Base-by-base conservation (phyloP, 2,888 invertebrate genomes). In the Heliconius erato region DNA sequence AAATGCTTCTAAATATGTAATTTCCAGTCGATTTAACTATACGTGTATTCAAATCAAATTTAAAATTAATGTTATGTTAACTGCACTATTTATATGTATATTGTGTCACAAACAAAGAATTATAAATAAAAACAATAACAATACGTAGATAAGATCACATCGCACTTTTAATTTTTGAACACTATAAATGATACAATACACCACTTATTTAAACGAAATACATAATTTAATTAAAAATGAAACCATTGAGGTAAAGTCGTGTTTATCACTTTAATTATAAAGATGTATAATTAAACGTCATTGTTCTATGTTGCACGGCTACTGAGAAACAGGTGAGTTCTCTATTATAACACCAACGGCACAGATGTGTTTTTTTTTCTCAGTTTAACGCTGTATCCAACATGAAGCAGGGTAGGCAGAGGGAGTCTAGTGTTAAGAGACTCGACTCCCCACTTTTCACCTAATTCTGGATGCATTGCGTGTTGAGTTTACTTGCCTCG, bases 171-270 rank as follows among this genome's bases (percentile, higher is more conserved):
- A 9, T 59, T 59, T 59, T 69, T 40, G 26, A 72, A 44, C 71
- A 72, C 26, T 44, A 26, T 14, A 44, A 72, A 72, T 26, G 2
- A 44, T 44, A 44, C 71, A 72, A 26, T 72, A 16, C 16, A 26
- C 16, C 26, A 71, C 6, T 72, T 72, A 72, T n/a, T 44, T 72
- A 44, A 72, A 44, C 71, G 71, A 44, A 44, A 44, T 72, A 72
- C 44, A 72, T 26, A 44, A 49, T 74, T 54, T 74, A 59, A 32
- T 32, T 32, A 28, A 74, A 54, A 32, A 54, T 12, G 6, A 54
- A 32, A 74, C 44, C 12, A 54, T 74, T 32, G 74, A 54, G 74
- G 74, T 74, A 28, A 9, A 74, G 74, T 32, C 54, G 32, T 14
- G 5, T 54, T 14, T 54, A 59, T 54, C 59, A 74, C 59, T 23